Conservation (phyloP, 2,797 vertebrate species). For the Etheostoma nigrum region DNA sequence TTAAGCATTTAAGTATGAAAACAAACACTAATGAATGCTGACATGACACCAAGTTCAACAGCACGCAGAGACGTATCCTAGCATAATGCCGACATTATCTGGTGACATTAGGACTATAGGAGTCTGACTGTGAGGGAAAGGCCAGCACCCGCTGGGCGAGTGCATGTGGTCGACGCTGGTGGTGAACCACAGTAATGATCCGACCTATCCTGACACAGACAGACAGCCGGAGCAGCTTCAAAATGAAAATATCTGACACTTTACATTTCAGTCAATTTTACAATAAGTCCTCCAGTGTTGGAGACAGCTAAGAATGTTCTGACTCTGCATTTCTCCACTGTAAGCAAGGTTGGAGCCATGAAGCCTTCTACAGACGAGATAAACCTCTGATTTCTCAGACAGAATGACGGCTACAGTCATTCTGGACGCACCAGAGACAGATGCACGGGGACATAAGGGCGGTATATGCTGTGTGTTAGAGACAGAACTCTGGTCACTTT, state of each 20-base stretch:
- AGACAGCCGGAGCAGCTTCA: conserved; percentile 6
- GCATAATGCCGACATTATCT: background rate
- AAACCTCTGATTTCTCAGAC: too few relatives aligned
- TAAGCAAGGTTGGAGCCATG: too few relatives aligned
- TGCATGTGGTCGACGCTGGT: background rate
- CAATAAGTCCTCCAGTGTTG: too few relatives aligned
- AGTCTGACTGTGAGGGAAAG: conserved; percentile 37
- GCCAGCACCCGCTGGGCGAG: conserved; percentile 6
- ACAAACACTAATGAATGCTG: background rate
- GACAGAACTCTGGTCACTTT: too few relatives aligned
- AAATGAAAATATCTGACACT: background rate
- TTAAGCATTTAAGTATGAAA: background rate
- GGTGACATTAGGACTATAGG: conserved; percentile 40
- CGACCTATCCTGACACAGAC: background rate
- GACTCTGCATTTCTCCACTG: too few relatives aligned
- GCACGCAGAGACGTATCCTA: background rate
- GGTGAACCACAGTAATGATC: conserved; percentile 17
- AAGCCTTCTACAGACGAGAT: too few relatives aligned
- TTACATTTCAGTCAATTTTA: background rate
- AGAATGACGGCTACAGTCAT: too few relatives aligned
- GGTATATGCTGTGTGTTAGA: too few relatives aligned
- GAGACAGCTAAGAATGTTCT: too few relatives aligned
- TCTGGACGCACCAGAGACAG: too few relatives aligned
- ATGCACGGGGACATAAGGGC: too few relatives aligned
- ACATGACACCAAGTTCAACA: background rate